Percentiles rank a stretch among this genome's conserved stretches.
Conservation (phyloP, 2,113 vertebrate species). For the Onychorhynchus coronatus region DNA sequence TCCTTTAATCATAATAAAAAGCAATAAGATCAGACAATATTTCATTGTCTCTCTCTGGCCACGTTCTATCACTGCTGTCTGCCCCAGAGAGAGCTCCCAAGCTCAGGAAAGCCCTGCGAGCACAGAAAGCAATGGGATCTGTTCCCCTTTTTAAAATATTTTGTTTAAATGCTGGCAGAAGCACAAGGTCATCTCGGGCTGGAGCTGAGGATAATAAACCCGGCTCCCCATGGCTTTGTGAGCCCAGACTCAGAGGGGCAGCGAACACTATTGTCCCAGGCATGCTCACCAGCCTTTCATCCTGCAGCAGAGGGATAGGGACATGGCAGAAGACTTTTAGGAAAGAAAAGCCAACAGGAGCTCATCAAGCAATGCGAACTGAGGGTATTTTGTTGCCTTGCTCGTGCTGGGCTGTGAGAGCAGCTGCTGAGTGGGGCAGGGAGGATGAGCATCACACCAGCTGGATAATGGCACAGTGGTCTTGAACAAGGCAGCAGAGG, state of each 20-base stretch:
- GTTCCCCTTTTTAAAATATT: constrained; percentile 25
- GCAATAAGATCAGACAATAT: constrained; percentile 7
- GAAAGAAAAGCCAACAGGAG: neutral
- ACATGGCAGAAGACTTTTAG: neutral
- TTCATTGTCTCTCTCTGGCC: constrained; percentile 48
- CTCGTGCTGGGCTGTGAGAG: accelerated
- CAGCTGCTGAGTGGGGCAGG: neutral
- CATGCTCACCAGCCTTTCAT: neutral
- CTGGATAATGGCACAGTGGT: neutral
- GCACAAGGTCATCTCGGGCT: constrained; percentile 66
- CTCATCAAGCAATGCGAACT: accelerated
- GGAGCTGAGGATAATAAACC: constrained; percentile 54
- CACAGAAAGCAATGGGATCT: neutral
- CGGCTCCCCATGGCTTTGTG: neutral
- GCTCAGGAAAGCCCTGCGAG: constrained; percentile 31
- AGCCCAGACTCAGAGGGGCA: neutral
- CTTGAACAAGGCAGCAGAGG: neutral
- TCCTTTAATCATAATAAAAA: constrained; percentile 38
- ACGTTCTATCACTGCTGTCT: constrained; percentile 13
- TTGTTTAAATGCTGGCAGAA: constrained; percentile 68
- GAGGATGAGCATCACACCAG: neutral
- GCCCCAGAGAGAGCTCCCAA: neutral
- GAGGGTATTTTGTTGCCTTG: neutral
- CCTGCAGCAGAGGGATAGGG: neutral
- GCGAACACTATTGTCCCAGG: neutral